Evolutionary conservation across 23 tunicate genomes (phyloP).

Genomic region (Diplosoma virens): DNA sequence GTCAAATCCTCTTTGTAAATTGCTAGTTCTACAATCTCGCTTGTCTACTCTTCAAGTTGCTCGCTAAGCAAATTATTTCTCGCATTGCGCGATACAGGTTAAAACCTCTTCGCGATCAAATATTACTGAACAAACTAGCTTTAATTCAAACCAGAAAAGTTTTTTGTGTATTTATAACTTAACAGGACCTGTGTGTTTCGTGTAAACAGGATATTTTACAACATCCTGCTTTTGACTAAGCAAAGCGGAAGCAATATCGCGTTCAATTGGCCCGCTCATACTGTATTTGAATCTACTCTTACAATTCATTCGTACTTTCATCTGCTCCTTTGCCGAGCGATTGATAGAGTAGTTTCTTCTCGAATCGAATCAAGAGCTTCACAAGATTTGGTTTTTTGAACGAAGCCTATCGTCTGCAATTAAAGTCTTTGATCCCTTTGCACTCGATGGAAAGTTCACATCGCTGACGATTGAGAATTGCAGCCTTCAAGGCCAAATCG

Average conservation of each 20-base stretch:
- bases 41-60: no score
- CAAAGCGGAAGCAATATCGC: constrained; percentile 6
- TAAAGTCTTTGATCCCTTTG: constrained; percentile 19
- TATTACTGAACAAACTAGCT: no score
- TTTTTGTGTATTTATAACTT: not conserved
- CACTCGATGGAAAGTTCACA: not conserved
- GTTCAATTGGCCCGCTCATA: constrained; percentile 1
- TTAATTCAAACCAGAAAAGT: no score
- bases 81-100: no score
- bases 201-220: constrained; percentile 27
- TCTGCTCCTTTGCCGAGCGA: not conserved
- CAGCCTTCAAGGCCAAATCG: no score
- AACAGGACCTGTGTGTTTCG: not conserved
- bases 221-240: constrained; percentile 21
- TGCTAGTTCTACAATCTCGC: no score
- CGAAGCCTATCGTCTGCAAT: no score
- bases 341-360: not conserved
- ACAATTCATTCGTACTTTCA: not conserved
- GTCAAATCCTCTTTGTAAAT: no score
- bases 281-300: not conserved
- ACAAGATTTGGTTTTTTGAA: no score
- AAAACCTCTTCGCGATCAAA: no score
- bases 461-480: not conserved
- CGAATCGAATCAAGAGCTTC: not conserved
- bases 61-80: no score